Conservation (phyloP, 92 coral and sea anemone species). For the Nematostella vectensis region DNA sequence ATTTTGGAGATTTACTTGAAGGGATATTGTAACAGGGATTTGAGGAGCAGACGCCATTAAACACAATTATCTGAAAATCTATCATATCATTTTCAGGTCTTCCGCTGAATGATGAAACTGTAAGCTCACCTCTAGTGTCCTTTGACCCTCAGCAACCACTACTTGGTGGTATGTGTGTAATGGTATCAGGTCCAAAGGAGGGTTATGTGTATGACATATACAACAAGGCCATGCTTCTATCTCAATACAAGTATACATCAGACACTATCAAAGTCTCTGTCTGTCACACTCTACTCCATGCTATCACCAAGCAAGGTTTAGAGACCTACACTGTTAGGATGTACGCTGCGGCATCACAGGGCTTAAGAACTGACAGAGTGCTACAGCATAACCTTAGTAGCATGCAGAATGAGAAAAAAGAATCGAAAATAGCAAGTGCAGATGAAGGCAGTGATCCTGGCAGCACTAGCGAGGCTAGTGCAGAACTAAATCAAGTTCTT, state of each 20-base stretch:
- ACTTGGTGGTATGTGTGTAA: conserved; percentile 81
- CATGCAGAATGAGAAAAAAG: conserved; percentile 1
- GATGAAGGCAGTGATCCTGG: neutral
- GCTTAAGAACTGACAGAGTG: conserved; percentile 27
- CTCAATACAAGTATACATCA: conserved; percentile 65
- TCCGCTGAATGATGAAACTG: conserved; percentile 22
- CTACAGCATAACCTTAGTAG: neutral
- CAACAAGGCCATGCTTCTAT: conserved; percentile 42
- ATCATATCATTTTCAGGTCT: conserved; percentile 51
- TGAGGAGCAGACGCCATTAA: too few species aligned
- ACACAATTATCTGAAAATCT: too few species aligned
- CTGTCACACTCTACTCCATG: conserved; percentile 66
- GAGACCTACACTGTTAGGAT: conserved; percentile 87
- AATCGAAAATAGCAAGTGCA: neutral
- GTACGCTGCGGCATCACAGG: conserved; percentile 77
- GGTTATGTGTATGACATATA: conserved; percentile 77
- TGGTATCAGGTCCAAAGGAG: conserved; percentile 88
- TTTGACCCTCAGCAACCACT: conserved; percentile 26
- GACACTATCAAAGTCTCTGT: conserved; percentile 67
- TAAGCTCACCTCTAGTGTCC: conserved; percentile 36
- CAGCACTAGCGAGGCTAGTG: conserved; percentile 5
- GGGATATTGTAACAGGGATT: too few species aligned
- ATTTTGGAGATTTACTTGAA: too few species aligned
- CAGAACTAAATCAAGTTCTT: too few species aligned
- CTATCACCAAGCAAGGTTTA: conserved; percentile 72